A percentile compares a stretch with the other conserved stretches of the same genome.
These are phyloP conservation scores for Perdita meconis DNA, from an alignment of 2,888 invertebrate genomes.

Conservation along the genomic window DNA sequence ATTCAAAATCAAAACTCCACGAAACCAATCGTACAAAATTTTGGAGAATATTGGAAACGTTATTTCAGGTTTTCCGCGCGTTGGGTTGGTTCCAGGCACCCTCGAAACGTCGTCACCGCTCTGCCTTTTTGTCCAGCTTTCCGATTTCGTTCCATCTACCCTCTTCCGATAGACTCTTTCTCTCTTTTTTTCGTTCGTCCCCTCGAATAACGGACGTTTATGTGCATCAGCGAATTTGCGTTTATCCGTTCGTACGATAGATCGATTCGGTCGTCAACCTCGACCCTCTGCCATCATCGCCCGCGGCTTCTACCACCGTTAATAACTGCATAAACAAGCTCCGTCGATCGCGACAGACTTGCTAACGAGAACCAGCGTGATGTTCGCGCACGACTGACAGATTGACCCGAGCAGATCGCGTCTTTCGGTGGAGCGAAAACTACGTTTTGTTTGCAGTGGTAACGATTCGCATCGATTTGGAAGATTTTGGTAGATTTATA, in stretches of 20 bases:
- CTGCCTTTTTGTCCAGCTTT: conserved; percentile 7
- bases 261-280: conserved; percentile 51
- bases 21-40: conserved; percentile 48
- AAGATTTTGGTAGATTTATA: no score
- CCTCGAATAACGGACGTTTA: conserved; percentile 39
- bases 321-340: conserved; percentile 60
- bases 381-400: neutral
- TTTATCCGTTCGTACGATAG: conserved; percentile 52
- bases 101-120: conserved; percentile 30
- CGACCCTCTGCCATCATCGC: conserved; percentile 33
- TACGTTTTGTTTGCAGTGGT: neutral
- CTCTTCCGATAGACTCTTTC: conserved; percentile 5
- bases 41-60: conserved; percentile 72
- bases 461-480: neutral
- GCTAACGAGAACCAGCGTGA: conserved; percentile 11
- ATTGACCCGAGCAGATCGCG: neutral
- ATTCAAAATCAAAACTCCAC: conserved; percentile 30
- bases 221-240: conserved; percentile 56
- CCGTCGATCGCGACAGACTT: conserved; percentile 9
- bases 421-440: neutral
- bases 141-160: conserved; percentile 16
- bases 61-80: conserved; percentile 67
- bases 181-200: neutral
- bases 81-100: conserved; percentile 64
- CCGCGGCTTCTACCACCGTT: conserved; percentile 42